Conservation (phyloP, 2,113 vertebrate species). For the Hymenochirus boettgeri region DNA sequence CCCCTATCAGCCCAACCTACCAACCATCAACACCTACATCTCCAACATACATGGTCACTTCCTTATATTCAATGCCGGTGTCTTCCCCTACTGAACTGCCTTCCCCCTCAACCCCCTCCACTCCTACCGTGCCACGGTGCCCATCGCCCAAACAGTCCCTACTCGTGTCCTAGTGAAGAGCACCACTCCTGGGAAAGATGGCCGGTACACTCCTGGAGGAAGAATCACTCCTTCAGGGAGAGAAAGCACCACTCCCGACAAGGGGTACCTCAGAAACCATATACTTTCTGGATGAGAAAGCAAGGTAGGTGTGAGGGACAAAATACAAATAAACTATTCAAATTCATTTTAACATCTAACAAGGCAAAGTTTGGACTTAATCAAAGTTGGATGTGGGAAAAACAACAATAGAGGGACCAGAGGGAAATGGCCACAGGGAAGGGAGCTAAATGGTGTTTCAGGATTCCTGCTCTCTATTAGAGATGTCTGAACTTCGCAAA, state of each 20-base stretch:
- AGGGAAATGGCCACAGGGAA: too few relatives aligned
- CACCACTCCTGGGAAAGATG: constrained; percentile 58
- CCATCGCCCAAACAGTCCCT: constrained; percentile 35
- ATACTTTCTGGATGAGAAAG: constrained; percentile 97
- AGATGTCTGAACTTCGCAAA: too few relatives aligned
- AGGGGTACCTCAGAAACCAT: constrained; percentile 92
- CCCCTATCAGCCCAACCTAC: constrained; percentile 31
- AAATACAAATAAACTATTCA: too few relatives aligned
- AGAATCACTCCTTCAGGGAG: constrained; percentile 58
- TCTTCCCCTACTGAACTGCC: constrained; percentile 41
- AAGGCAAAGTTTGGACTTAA: too few relatives aligned
- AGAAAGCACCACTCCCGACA: constrained; percentile 67
- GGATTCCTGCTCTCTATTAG: too few relatives aligned
- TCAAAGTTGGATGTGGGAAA: too few relatives aligned
- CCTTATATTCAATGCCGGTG: constrained; percentile 63
- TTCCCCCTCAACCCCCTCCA: not conserved
- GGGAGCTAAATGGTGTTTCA: too few relatives aligned
- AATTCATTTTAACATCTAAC: too few relatives aligned
- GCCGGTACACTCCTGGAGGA: constrained; percentile 53
- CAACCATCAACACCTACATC: constrained; percentile 45
- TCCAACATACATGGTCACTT: constrained; percentile 61
- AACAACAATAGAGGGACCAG: too few relatives aligned
- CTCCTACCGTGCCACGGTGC: not conserved
- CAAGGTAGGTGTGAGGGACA: constrained; percentile 70
- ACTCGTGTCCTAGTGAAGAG: constrained; percentile 63